Evolutionary conservation across 2,888 invertebrate genomes (phyloP).

Genomic region (Zygothrica quintamaculata): DNA sequence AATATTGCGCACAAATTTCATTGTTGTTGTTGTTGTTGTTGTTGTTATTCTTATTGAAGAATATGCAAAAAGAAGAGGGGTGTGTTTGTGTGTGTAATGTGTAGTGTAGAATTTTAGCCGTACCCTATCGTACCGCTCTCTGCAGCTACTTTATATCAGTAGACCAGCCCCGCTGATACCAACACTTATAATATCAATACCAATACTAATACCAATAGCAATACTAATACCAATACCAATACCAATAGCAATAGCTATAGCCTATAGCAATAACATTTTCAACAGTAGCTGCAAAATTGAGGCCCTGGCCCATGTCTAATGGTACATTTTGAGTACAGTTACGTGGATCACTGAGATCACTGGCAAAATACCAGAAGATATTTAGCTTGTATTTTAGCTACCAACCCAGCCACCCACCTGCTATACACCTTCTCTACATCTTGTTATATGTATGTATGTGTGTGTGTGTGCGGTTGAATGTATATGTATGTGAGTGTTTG

Average conservation of each 20-base stretch:
- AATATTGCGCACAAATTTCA: slow-evolving; percentile 57
- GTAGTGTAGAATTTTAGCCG: background rate
- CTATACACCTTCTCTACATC: slow-evolving; percentile 38
- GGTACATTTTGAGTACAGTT: background rate
- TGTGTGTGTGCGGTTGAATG: too few relatives aligned
- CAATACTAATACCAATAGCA: slow-evolving; percentile 8
- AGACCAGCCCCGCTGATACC: background rate
- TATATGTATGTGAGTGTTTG: too few relatives aligned
- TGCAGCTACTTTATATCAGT: too few relatives aligned
- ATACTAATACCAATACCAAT: too few relatives aligned
- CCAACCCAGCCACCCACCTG: slow-evolving; percentile 35
- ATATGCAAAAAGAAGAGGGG: background rate
- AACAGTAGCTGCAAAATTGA: slow-evolving; percentile 1
- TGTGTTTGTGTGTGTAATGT: slow-evolving; percentile 3
- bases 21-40: too few relatives aligned
- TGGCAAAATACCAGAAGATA: slow-evolving; percentile 49
- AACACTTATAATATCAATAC: too few relatives aligned
- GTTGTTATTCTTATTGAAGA: slow-evolving; percentile 13
- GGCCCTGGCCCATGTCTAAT: background rate
- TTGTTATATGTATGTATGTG: slow-evolving; percentile 6
- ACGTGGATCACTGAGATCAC: slow-evolving; percentile 43
- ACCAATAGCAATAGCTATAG: too few relatives aligned
- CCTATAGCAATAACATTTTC: background rate
- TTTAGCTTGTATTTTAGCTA: slow-evolving; percentile 38
- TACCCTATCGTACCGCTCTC: slow-evolving; percentile 23